Base-by-base conservation (phyloP, 2,888 invertebrate species). In the Microctonus brassicae region DNA sequence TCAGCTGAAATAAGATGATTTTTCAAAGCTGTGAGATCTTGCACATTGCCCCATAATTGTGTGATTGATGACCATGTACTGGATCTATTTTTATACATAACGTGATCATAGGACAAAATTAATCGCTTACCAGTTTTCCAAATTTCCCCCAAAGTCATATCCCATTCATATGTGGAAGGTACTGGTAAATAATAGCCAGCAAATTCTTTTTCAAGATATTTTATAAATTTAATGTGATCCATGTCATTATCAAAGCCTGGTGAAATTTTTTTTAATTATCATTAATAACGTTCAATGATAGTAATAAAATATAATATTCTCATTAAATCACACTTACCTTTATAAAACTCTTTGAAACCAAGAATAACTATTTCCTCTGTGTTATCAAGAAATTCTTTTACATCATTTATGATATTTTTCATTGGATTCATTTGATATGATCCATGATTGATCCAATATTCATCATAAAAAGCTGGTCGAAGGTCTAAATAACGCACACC, bases 401-500 rank as follows among this genome's bases (percentile, higher is more conserved):
- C 86, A 77, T 90, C 89, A 26, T 88, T 82, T 2, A 90, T 80
- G 0, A 90, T 83, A 55, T 87, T 86, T 52, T 84, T 80, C 26
- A 91, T 78, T 0, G 89, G 89, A 6, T 87, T 86, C 60, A 90
- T 86, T 36, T 85, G 82, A 0, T 89, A 85, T 17, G 89, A 84
- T 22, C 90, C 90, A 77, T 91, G 91, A 81, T 90, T 90, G 1
- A 89, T 85, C 86, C 88, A 91, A 76, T 89, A 89, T 81, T 79
- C 77, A 13, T 85, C 84, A 80, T 90, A 89, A 79, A 89, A 89
- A 7, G 89, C 90, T 22, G 91, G 87, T 26, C 91, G 86, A 33
- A 91, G 86, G 80, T 91, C 91, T 75, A 91, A 83, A 80, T 90
- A 90, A 53, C 91, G 86, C 2, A 88, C 88, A 3, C 91, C 91